Evolutionary conservation across 2,888 invertebrate species (phyloP).

Genomic region (Phortica magna): DNA sequence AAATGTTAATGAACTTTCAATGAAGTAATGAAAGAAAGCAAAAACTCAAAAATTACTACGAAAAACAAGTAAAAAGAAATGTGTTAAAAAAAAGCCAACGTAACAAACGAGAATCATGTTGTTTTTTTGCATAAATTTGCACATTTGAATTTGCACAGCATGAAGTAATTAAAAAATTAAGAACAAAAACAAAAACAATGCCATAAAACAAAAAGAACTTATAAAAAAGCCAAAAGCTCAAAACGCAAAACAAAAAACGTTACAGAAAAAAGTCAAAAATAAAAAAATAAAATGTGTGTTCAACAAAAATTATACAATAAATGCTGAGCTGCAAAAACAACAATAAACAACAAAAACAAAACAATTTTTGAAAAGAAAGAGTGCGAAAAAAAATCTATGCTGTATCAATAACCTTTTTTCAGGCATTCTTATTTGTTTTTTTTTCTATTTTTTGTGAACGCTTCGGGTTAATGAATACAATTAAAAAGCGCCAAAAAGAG

Average conservation of each 20-base stretch:
- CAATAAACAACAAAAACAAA: slow-evolving; percentile 18
- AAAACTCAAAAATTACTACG: slow-evolving; percentile 4
- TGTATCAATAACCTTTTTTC: slow-evolving; percentile 17
- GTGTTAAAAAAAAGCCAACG: slow-evolving; percentile 33
- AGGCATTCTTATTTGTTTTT: background rate
- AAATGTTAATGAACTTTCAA: slow-evolving; percentile 66
- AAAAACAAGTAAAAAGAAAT: slow-evolving; percentile 31
- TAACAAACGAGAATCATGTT: slow-evolving; percentile 9
- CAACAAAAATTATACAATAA: background rate
- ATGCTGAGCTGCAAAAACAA: background rate
- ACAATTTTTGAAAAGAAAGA: background rate
- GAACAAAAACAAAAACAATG: slow-evolving; percentile 8
- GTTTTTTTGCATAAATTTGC: slow-evolving; percentile 22
- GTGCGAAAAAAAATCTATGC: background rate
- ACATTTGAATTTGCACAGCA: slow-evolving; percentile 51
- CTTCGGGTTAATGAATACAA: slow-evolving; percentile 24
- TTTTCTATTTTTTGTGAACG: background rate
- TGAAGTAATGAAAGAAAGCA: slow-evolving; percentile 53
- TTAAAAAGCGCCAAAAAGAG: background rate
- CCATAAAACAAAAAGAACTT: slow-evolving; percentile 1
- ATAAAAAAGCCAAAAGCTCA: background rate
- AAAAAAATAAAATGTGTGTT: background rate
- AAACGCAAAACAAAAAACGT: background rate
- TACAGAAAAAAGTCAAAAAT: background rate
- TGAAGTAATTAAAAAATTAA: slow-evolving; percentile 49